Evolutionary conservation across 2,797 vertebrate species (phyloP).

Genomic region (Leucoraja ocellata): DNA sequence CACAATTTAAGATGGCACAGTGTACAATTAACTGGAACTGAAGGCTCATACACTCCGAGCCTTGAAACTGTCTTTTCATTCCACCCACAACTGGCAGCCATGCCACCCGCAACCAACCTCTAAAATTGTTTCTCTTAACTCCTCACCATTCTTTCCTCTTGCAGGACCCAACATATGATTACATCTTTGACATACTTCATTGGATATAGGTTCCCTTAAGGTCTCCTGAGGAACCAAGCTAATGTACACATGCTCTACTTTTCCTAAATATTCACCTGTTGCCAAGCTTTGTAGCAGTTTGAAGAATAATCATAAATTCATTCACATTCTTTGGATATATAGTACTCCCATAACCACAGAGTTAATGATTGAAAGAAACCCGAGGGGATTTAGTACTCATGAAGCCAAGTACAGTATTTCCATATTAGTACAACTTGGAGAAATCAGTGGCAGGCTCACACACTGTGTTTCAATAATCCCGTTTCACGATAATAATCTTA

Average conservation of each 20-base stretch:
- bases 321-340: neutral
- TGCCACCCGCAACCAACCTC: neutral
- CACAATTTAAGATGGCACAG: neutral
- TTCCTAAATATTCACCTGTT: neutral
- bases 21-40: neutral
- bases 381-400: neutral
- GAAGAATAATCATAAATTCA: neutral
- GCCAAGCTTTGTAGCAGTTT: neutral
- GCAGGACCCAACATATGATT: neutral
- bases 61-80: neutral
- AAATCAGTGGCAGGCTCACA: neutral
- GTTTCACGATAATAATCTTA: neutral
- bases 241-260: neutral
- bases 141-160: neutral
- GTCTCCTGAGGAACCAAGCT: neutral
- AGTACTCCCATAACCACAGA: neutral
- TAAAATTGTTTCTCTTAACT: neutral
- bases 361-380: neutral
- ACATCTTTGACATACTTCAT: neutral
- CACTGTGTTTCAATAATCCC: neutral
- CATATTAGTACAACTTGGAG: neutral
- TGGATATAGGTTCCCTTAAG: neutral
- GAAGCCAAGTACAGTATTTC: neutral
- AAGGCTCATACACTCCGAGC: neutral
- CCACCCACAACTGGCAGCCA: too few relatives aligned